Conservation (phyloP, 2,888 invertebrate genomes). For the Coronaproctus castanopsis region DNA sequence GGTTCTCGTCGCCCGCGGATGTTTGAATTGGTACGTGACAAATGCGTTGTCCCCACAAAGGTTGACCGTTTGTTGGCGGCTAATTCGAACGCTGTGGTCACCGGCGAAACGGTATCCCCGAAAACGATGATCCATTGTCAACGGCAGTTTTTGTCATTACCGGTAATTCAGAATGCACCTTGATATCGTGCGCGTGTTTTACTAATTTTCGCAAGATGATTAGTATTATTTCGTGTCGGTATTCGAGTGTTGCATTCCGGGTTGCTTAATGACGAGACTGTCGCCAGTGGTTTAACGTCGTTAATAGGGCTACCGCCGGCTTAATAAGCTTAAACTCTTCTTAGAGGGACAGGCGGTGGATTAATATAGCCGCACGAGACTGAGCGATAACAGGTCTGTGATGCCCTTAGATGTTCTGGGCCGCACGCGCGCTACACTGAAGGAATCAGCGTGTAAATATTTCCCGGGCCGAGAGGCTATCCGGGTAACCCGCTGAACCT, state of each 20-base stretch:
- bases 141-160: too few species aligned
- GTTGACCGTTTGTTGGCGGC: too few species aligned
- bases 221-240: slow-evolving; percentile 2
- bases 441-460: slow-evolving; percentile 34
- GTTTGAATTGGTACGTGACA: slow-evolving; percentile 19
- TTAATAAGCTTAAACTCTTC: slow-evolving; percentile 27
- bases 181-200: too few species aligned
- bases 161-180: too few species aligned
- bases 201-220: too few species aligned
- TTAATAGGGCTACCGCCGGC: slow-evolving; percentile 7
- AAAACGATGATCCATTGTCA: slow-evolving; percentile 8
- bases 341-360: slow-evolving; percentile 40
- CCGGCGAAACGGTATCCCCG: slow-evolving; percentile 12
- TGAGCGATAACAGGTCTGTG: slow-evolving; percentile 44
- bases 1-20: slow-evolving; percentile 32
- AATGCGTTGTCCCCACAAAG: too few species aligned
- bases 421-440: slow-evolving; percentile 44
- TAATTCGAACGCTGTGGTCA: slow-evolving; percentile 19
- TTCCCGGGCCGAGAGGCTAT: slow-evolving; percentile 36
- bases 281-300: background rate
- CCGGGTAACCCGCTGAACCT: slow-evolving; percentile 44
- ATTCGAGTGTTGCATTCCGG: background rate
- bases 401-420: slow-evolving; percentile 33
- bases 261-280: slow-evolving; percentile 1
- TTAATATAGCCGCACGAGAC: slow-evolving; percentile 28